phyloP scores from a whole-genome alignment of 2,797 vertebrate species.

The Nyctibius grandis region DNA sequence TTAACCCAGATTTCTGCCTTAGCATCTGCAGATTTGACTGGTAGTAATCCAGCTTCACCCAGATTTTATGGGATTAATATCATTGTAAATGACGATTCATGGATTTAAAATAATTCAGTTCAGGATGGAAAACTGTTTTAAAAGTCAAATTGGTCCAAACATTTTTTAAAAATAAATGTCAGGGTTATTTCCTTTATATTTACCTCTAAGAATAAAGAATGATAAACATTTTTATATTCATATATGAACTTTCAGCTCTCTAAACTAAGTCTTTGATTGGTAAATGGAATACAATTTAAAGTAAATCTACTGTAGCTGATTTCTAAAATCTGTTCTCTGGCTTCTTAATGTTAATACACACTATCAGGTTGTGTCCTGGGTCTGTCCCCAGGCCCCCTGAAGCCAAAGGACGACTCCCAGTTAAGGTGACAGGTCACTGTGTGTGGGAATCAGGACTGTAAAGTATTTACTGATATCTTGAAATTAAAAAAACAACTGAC shows the following conservation, averaged over 20 bases:
- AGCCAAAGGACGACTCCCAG: neutral
- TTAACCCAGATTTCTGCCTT: neutral
- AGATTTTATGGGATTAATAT: neutral
- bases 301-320: neutral
- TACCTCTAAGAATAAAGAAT: neutral
- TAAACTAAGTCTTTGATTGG: neutral
- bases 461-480: neutral
- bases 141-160: neutral
- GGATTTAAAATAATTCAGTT: neutral
- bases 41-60: neutral
- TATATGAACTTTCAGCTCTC: neutral
- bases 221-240: neutral
- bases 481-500: accelerated
- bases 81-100: neutral
- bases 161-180: neutral
- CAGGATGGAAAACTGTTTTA: neutral
- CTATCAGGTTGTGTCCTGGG: neutral
- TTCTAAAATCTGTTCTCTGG: neutral
- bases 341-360: neutral
- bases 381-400: neutral
- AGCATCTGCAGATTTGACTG: neutral
- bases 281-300: neutral
- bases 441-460: neutral
- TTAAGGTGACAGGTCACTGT: neutral
- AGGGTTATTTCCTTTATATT: neutral